Percentiles rank a stretch among this genome's conserved stretches.
Conservation (phyloP, 2,797 vertebrate species). For the Myotis pilosus region DNA sequence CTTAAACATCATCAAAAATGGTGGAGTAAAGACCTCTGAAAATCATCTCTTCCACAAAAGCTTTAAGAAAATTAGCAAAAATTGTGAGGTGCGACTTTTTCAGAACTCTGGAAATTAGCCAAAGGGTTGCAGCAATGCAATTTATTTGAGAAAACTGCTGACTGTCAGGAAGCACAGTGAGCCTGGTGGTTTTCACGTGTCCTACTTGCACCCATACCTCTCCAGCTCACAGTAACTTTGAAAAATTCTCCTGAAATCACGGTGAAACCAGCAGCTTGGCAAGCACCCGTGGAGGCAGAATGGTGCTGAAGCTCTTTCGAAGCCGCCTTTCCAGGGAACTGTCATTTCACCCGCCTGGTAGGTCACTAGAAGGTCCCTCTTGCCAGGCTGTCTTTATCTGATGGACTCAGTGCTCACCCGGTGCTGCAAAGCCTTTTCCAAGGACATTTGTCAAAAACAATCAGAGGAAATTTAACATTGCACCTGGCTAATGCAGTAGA, state of each 20-base stretch:
- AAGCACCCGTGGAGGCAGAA: not conserved
- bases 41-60: not conserved
- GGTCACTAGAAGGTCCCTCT: not conserved
- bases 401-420: not conserved
- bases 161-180: not conserved
- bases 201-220: not conserved
- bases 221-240: not conserved
- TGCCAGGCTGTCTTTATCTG: not conserved
- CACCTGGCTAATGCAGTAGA: not conserved
- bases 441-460: not conserved
- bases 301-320: not conserved
- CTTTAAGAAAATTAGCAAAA: not conserved
- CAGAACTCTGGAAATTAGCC: not conserved
- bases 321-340: not conserved
- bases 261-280: not conserved
- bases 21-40: not conserved
- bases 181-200: not conserved
- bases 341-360: not conserved
- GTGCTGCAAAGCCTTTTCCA: not conserved
- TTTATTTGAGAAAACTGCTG: not conserved
- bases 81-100: not conserved
- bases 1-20: not conserved
- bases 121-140: not conserved
- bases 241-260: not conserved
- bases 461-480: not conserved